Percentiles rank a stretch among this genome's conserved stretches.
Evolutionary conservation across 2,888 invertebrate genomes (phyloP).

Genomic region (Thera obeliscata): DNA sequence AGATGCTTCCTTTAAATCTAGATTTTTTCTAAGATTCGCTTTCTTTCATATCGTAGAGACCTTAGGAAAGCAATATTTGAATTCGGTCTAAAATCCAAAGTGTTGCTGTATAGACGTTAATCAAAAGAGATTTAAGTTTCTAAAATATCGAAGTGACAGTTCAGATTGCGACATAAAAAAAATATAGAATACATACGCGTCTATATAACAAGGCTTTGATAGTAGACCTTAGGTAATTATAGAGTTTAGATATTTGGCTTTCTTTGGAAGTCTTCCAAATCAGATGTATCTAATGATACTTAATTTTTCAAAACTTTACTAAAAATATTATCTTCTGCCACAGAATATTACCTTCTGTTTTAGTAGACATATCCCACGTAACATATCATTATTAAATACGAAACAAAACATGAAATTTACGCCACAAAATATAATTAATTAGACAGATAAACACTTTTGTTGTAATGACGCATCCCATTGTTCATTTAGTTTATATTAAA

Average conservation of each 20-base stretch:
- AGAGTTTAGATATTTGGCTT: slow-evolving; percentile 8
- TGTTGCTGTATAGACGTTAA: background rate
- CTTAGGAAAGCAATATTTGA: slow-evolving; percentile 14
- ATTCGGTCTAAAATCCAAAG: slow-evolving; percentile 11
- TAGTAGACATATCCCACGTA: slow-evolving; percentile 55
- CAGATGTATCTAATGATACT: background rate
- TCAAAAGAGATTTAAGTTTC: background rate
- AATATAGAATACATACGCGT: background rate
- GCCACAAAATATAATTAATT: slow-evolving; percentile 10
- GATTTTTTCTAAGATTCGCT: slow-evolving; percentile 43
- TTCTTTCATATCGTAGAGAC: slow-evolving; percentile 34
- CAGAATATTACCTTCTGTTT: slow-evolving; percentile 19
- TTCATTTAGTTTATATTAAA: no score
- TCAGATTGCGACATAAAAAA: background rate
- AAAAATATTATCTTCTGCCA: no score
- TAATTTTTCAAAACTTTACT: no score
- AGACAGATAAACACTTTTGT: no score
- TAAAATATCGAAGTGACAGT: background rate
- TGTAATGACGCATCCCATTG: no score
- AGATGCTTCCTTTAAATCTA: slow-evolving; percentile 47
- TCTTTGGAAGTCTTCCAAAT: slow-evolving; percentile 37
- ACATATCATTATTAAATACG: slow-evolving; percentile 54
- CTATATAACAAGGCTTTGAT: background rate
- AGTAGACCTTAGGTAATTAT: background rate
- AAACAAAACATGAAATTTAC: slow-evolving; percentile 6